These are phyloP conservation scores for Cataglyphis hispanica DNA, from an alignment of 1,140 invertebrate genomes.

Conservation along the genomic window DNA sequence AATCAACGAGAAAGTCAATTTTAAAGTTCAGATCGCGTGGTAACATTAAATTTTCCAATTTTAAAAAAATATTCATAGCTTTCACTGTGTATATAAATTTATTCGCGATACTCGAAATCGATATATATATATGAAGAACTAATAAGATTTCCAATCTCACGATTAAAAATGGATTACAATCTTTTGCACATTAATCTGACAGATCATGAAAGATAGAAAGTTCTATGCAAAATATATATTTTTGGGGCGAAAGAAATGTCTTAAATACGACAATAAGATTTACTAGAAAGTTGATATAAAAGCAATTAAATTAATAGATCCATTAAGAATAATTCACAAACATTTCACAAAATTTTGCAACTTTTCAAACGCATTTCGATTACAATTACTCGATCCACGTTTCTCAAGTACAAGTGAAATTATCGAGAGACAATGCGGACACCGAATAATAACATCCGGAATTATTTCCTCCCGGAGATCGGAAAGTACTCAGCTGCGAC, in stretches of 20 bases:
- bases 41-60: background rate
- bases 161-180: background rate
- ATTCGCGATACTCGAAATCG: background rate
- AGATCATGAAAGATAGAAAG: too few species aligned
- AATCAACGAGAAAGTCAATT: background rate
- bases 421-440: background rate
- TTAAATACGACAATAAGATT: background rate
- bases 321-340: background rate
- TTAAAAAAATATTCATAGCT: background rate
- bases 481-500: constrained; percentile 16
- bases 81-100: background rate
- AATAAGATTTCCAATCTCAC: background rate
- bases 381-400: background rate
- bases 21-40: background rate
- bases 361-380: background rate
- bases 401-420: constrained; percentile 14
- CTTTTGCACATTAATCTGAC: too few species aligned
- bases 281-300: background rate
- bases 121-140: background rate
- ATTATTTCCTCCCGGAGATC: background rate
- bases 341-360: background rate
- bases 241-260: background rate
- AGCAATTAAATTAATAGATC: background rate
- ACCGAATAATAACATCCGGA: background rate
- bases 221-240: too few species aligned